phyloP scores from a whole-genome alignment of 1,140 invertebrate species.

The Mya arenaria region DNA sequence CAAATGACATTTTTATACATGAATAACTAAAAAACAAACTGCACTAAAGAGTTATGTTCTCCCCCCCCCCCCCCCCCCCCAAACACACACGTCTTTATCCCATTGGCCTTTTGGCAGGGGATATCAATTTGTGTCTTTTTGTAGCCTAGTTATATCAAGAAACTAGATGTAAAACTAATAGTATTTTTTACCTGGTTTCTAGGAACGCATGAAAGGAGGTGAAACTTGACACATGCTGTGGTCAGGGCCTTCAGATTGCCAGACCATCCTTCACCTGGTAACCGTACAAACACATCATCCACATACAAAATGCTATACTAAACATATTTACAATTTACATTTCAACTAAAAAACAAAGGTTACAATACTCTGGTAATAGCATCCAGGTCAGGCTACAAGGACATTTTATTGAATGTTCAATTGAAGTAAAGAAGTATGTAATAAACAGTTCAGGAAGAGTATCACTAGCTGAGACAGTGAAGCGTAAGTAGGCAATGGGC shows the following conservation, averaged over 20 bases:
- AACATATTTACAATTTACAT: neutral
- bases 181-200: constrained; percentile 62
- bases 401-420: neutral
- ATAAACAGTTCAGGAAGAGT: neutral
- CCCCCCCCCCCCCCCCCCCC: no score
- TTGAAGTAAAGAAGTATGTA: neutral
- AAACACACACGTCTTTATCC: no score
- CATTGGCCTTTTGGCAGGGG: no score
- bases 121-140: no score
- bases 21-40: no score
- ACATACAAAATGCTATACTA: neutral
- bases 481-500: no score
- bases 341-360: neutral
- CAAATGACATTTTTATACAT: no score
- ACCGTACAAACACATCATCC: neutral
- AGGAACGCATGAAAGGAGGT: constrained; percentile 60
- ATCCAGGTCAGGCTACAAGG: neutral
- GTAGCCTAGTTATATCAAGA: no score
- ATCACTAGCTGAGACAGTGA: neutral
- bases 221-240: constrained; percentile 68
- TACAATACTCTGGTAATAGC: neutral
- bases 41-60: no score
- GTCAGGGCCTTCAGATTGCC: constrained; percentile 63
- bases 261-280: constrained; percentile 63
- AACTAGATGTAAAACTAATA: no score